Base-by-base conservation (phyloP, 1,140 invertebrate species). In the Drosophila kanapiae region DNA sequence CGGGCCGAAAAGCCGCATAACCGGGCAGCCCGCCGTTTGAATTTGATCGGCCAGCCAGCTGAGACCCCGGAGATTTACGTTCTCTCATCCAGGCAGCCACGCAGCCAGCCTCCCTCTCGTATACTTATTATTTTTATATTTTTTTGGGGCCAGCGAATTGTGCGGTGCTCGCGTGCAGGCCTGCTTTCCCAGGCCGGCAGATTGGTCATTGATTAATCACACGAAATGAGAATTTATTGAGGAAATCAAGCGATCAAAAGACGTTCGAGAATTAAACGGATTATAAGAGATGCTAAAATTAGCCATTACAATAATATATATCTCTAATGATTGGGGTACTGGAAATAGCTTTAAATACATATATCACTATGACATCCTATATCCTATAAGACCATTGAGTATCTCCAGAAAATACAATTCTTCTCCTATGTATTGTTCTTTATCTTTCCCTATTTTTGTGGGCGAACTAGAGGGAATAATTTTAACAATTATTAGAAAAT, bases 51-150 rank as follows among this genome's bases (percentile, higher is more conserved):
- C 51, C 35, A 47, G 69, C 58, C 69, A 75, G 57, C 60, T 63
- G 51, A 64, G 60, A 61, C 58, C 71, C 49, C 67, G 23, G 38
- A 62, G 83, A 83, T 57, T 83, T 78, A 71, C 72, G 63, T 70
- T 51, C 58, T 45, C 51, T 60, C 51, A 49, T 54, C 51, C 43
- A 35, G 58, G 48, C 48, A n/a, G 47, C 14, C 27, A 18, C 16
- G 45, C 45, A 35, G 16, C 6, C 31, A 13, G 2, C 16, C 33
- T 6, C 18, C 48, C 8, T 29, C 1, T 16, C 31, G 37, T 48
- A 78, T 53, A 68, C 57, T 35, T 58, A 49, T 47, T 11, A 51
- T 33, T 51, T 35, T 35, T 35, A 0, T 69, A 13, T 14, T 47
- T 38, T 45, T 35, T 23, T 14, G 13, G 56, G 8, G 18, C 27